These are phyloP conservation scores for Clusia tigrina DNA, from an alignment of 2,888 invertebrate species.

Conservation along the genomic window DNA sequence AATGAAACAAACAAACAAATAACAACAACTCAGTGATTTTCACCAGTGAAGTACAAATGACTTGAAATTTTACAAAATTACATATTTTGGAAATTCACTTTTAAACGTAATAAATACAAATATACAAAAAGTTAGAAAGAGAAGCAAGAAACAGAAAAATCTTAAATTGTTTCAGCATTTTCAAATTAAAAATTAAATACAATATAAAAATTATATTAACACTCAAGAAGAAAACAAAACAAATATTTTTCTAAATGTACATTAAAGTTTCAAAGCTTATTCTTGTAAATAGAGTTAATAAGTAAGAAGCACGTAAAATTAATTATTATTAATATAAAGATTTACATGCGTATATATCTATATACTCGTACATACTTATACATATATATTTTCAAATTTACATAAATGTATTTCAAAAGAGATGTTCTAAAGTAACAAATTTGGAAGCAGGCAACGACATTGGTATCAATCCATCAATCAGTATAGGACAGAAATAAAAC, in stretches of 20 bases:
- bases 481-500: constrained; percentile 5
- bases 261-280: constrained; percentile 15
- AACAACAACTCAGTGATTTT: constrained; percentile 64
- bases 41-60: constrained; percentile 66
- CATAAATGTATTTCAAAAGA: constrained; percentile 6
- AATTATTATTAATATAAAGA: not conserved
- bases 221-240: constrained; percentile 16
- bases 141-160: constrained; percentile 30
- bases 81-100: constrained; percentile 20
- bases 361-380: not conserved
- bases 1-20: constrained; percentile 3
- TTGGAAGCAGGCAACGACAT: not conserved
- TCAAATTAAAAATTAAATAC: constrained; percentile 15
- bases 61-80: constrained; percentile 38
- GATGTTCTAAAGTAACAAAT: not conserved
- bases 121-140: constrained; percentile 8
- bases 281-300: constrained; percentile 22
- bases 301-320: constrained; percentile 23
- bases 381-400: constrained; percentile 3
- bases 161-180: constrained; percentile 15
- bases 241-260: constrained; percentile 32
- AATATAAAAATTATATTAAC: constrained; percentile 12
- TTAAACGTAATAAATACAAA: constrained; percentile 32
- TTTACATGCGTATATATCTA: too few relatives aligned
- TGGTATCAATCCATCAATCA: not conserved